Evolutionary conservation across 2,113 vertebrate species (phyloP), one percentile per base, ranked within the genome.

Genomic region (Pao palembangensis): DNA sequence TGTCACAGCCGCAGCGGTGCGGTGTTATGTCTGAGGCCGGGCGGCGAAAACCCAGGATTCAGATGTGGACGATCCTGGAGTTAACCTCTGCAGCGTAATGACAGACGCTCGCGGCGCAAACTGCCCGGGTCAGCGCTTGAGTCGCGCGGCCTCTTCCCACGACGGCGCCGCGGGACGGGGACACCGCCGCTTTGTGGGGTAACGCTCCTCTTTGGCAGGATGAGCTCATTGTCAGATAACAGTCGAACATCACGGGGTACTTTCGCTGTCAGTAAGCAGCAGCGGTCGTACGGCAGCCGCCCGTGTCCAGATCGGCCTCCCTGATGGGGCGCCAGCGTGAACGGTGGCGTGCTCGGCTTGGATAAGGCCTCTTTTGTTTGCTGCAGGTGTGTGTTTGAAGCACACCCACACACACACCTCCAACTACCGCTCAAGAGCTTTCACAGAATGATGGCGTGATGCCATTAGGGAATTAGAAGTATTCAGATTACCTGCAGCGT

Each of bases 21-120:
- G 75, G 77, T 88, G 85, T 88, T 88, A 83, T 87, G 85, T 87
- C 82, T 87, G 79, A 79, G 75, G 75, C 71, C n/a, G 41, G 56
- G 76, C 55, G 75, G 65, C 62, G 64, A 73, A 76, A 88, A 75
- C 67, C 70, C 71, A 71, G 59, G 62, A 81, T 78, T 69, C 58
- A 72, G 69, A 66, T n/a, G 60, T 41, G 68, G 82, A 75, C 73
- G 68, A 62, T 67, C 58, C 63, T 81, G 51, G 73, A 69, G 60
- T 72, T 28, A 64, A 57, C 59, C 61, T 80, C 76, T 75, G 67
- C 76, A 69, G 57, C 73, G 76, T 81, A 88, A 80, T 84, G 64
- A 78, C 25, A 62, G 79, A 58, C 17, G 25, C 57, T 79, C 67
- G 58, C 73, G 66, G 69, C 71, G 69, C 7, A 61, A 25, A 66